Base-by-base conservation (phyloP, 2,113 vertebrate species). In the Bufo gargarizans region DNA sequence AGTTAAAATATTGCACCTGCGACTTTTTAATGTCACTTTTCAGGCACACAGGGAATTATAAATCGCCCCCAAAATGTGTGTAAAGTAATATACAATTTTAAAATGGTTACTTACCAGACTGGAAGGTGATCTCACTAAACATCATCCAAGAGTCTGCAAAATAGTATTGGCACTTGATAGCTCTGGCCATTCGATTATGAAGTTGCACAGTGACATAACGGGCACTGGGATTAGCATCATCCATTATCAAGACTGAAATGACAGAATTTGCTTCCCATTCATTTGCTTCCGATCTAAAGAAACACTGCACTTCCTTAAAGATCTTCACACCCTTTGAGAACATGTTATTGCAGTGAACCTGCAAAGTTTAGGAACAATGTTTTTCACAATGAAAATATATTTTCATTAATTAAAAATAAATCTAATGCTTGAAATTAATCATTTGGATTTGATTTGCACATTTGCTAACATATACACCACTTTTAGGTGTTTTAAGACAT, bases 281-380 rank as follows among this genome's bases (percentile, higher is more conserved):
- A 0, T 90, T 91, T 78, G 94, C 43, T 0, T 96, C 96, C 0
- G 97, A 96, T 0, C 96, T 96, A 91, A 99, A 98, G 92, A 94
- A 97, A 90, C 98, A 99, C 71, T 95, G 95, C 50, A 97, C 97
- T 91, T 97, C 97, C 89, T 94, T 96, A 93, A 99, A 99, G 91
- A 97, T 96, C 95, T 97, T 97, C 91, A 98, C 97, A 4, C 97
- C 95, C 81, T 96, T 96, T 83, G 94, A 94, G 14, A 98, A 98
- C 98, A 99, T 98, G 92, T 99, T 99, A 91, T 96, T 99, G 91
- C 97, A 99, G 91, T 99, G 98, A 80, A 99, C 97, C 98, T 99
- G 92, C 6, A 78, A 80, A 45, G 56, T 14, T 59, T 0, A 58
- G 6, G 4, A 19, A 58, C 12, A 79, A 55, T 53, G 19, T 55